A percentile compares a stretch with the other conserved stretches of the same genome.
These are phyloP conservation scores for Geophilus truncorum DNA, from an alignment of 2,888 invertebrate species.

Conservation along the genomic window DNA sequence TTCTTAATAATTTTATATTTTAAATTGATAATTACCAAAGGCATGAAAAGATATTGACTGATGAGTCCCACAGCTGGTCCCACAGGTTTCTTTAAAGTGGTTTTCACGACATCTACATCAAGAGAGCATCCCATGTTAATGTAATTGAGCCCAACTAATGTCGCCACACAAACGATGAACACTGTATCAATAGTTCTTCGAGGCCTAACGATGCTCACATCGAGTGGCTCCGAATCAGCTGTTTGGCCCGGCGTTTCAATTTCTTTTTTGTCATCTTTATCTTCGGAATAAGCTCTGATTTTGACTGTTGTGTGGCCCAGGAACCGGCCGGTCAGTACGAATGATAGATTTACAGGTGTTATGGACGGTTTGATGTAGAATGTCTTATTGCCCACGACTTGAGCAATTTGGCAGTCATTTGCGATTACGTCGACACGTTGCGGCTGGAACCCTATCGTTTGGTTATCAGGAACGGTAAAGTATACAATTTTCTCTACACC, in stretches of 20 bases:
- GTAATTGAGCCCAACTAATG: slow-evolving; percentile 72
- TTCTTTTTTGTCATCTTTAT: not conserved
- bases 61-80: slow-evolving; percentile 72
- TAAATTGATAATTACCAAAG: slow-evolving; percentile 58
- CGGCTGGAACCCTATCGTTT: not conserved
- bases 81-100: slow-evolving; percentile 64
- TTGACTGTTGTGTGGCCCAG: slow-evolving; percentile 42
- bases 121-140: slow-evolving; percentile 88
- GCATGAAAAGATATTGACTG: slow-evolving; percentile 78
- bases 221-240: slow-evolving; percentile 37
- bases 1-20: too few species aligned
- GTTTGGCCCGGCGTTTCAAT: not conserved
- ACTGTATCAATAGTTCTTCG: slow-evolving; percentile 64
- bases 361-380: slow-evolving; percentile 29
- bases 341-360: slow-evolving; percentile 33
- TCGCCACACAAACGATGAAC: slow-evolving; percentile 69
- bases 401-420: slow-evolving; percentile 32
- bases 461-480: not conserved
- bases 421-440: slow-evolving; percentile 20
- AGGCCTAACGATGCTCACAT: slow-evolving; percentile 58
- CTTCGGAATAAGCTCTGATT: not conserved
- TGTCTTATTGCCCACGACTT: slow-evolving; percentile 30
- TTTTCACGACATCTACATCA: slow-evolving; percentile 64
- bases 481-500: not conserved
- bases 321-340: slow-evolving; percentile 44